These are phyloP conservation scores for Prosapia bicincta DNA, from an alignment of 2,888 invertebrate species.

Conservation along the genomic window DNA sequence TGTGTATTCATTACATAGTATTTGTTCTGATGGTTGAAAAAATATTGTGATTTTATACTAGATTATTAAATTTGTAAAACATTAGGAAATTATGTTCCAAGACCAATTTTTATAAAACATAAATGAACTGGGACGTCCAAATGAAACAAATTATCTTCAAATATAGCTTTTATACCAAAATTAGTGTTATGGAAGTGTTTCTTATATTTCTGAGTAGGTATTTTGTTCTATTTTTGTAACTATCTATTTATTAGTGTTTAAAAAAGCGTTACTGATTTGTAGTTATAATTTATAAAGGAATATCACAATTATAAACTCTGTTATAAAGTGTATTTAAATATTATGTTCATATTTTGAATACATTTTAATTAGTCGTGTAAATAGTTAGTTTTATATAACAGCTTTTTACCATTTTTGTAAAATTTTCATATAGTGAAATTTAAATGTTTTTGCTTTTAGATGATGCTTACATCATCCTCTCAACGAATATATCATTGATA, in stretches of 20 bases:
- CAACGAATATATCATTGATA: too few relatives aligned
- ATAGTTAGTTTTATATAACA: too few relatives aligned
- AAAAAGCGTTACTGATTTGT: neutral
- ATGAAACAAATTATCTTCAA: neutral
- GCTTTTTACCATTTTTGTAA: too few relatives aligned
- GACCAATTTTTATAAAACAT: neutral
- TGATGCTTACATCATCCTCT: too few relatives aligned
- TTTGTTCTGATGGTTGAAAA: neutral
- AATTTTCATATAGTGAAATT: too few relatives aligned
- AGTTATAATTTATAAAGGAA: neutral
- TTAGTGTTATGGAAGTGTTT: neutral
- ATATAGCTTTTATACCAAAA: neutral
- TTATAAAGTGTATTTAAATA: neutral
- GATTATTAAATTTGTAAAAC: neutral
- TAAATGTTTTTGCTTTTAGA: too few relatives aligned
- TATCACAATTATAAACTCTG: neutral
- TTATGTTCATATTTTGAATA: too few relatives aligned
- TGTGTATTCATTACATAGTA: neutral
- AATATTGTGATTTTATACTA: neutral
- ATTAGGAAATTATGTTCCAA: neutral
- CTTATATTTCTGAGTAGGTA: neutral
- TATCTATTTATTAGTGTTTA: neutral
- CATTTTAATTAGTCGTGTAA: too few relatives aligned
- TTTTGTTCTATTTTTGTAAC: neutral
- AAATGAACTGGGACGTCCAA: neutral